Percentiles rank a stretch among this genome's conserved stretches.
Conservation (phyloP, 1,140 invertebrate species). For the Drosophila repleta region DNA sequence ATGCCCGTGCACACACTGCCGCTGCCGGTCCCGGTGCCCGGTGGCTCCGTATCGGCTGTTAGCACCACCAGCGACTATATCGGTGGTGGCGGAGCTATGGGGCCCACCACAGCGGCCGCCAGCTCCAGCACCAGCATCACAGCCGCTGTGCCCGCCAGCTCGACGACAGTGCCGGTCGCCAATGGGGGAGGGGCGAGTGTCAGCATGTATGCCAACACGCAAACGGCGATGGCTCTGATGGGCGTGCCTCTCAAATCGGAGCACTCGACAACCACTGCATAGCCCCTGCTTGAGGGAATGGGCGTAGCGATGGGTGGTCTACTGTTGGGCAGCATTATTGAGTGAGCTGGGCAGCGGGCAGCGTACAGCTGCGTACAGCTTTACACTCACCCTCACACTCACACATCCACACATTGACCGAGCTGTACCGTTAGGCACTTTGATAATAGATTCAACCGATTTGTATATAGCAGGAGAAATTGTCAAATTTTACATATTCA, state of each 20-base stretch:
- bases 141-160: constrained; percentile 58
- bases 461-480: constrained; percentile 3
- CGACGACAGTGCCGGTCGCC: constrained; percentile 52
- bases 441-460: background rate
- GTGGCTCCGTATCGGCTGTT: constrained; percentile 47
- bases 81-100: constrained; percentile 49
- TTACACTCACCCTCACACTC: constrained; percentile 8
- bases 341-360: constrained; percentile 26
- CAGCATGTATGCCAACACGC: constrained; percentile 69
- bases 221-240: constrained; percentile 75
- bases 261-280: constrained; percentile 76
- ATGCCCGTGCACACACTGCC: constrained; percentile 21
- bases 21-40: background rate
- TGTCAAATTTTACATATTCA: constrained; percentile 16
- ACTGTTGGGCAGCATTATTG: constrained; percentile 51
- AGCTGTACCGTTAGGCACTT: constrained; percentile 20
- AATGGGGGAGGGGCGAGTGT: constrained; percentile 49
- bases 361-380: background rate
- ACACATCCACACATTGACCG: background rate
- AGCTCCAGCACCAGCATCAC: constrained; percentile 65
- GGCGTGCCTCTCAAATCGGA: constrained; percentile 71
- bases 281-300: constrained; percentile 45
- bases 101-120: constrained; percentile 53
- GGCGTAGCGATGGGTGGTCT: constrained; percentile 29
- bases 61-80: constrained; percentile 73